phyloP scores from a whole-genome alignment of 1,140 invertebrate genomes.

The Drosophila saltans region DNA sequence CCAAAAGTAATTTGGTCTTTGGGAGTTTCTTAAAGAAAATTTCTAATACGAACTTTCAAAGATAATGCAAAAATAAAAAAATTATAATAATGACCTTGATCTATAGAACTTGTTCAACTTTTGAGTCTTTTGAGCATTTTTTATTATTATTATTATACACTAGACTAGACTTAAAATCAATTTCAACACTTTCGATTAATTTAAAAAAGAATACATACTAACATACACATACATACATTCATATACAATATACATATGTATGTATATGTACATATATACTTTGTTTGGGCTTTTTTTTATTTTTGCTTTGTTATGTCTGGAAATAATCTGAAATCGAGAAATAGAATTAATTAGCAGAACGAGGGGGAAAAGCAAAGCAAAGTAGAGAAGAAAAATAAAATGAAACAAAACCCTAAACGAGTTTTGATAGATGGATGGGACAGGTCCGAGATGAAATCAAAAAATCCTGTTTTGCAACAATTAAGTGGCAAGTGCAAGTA shows the following conservation, averaged over 20 bases:
- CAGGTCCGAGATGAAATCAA: neutral
- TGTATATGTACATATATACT: neutral
- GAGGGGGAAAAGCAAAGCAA: neutral
- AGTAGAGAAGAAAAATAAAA: neutral
- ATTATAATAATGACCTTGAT: neutral
- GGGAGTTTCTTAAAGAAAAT: neutral
- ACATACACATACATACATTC: neutral
- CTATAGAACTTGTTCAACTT: conserved; percentile 1
- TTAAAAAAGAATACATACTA: neutral
- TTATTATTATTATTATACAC: neutral
- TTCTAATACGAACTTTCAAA: neutral
- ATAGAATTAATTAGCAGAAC: conserved; percentile 13
- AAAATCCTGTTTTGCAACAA: conserved; percentile 18
- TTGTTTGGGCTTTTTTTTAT: neutral
- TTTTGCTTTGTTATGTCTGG: conserved; percentile 7
- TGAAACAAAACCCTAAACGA: conserved; percentile 13
- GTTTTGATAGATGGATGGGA: conserved; percentile 6
- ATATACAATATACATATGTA: neutral
- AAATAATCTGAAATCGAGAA: conserved; percentile 7
- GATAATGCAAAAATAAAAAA: neutral
- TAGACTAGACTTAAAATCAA: neutral
- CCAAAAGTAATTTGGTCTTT: too few species aligned
- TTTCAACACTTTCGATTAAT: conserved; percentile 10
- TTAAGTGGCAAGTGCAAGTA: conserved; percentile 14
- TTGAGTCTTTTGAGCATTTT: too few species aligned